A percentile compares a stretch with the other conserved stretches of the same genome.
Conservation (phyloP, 23 tunicate genomes). For the Ciona savignyi region DNA sequence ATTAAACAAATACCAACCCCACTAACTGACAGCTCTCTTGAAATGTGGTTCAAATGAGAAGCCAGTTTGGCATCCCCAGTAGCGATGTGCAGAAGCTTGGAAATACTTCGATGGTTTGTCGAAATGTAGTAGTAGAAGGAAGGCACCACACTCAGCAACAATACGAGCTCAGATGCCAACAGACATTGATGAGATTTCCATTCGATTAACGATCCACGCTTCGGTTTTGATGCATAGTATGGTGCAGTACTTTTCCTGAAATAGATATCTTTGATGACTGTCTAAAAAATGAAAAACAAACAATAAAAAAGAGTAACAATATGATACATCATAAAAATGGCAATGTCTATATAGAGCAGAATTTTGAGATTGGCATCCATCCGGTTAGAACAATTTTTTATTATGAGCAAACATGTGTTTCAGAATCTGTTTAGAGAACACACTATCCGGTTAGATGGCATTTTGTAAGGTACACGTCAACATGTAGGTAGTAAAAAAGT, state of each 20-base stretch:
- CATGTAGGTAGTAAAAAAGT: too few relatives aligned
- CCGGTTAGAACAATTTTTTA: too few relatives aligned
- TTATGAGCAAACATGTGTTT: too few relatives aligned
- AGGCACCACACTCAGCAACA: slow-evolving; percentile 78
- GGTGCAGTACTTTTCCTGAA: slow-evolving; percentile 9
- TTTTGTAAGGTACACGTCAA: too few relatives aligned
- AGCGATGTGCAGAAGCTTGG: slow-evolving; percentile 32
- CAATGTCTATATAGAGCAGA: too few relatives aligned
- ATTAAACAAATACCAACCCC: slow-evolving; percentile 29
- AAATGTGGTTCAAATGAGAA: slow-evolving; percentile 5
- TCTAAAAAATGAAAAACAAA: too few relatives aligned
- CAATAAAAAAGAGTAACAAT: too few relatives aligned
- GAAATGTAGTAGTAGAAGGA: slow-evolving; percentile 60
- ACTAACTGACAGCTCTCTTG: slow-evolving; percentile 25
- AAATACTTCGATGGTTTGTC: slow-evolving; percentile 19
- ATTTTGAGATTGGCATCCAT: too few relatives aligned
- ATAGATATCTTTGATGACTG: too few relatives aligned
- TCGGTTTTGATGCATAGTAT: neutral
- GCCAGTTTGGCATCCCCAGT: slow-evolving; percentile 42
- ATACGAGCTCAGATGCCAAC: slow-evolving; percentile 65
- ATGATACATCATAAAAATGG: too few relatives aligned
- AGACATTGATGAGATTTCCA: slow-evolving; percentile 58
- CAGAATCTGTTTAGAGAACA: too few relatives aligned
- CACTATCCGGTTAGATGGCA: too few relatives aligned
- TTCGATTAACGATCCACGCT: neutral